Percentiles rank a stretch among this genome's conserved stretches.
phyloP scores from a whole-genome alignment of 2,888 invertebrate genomes.

The Cantharis nigra region DNA sequence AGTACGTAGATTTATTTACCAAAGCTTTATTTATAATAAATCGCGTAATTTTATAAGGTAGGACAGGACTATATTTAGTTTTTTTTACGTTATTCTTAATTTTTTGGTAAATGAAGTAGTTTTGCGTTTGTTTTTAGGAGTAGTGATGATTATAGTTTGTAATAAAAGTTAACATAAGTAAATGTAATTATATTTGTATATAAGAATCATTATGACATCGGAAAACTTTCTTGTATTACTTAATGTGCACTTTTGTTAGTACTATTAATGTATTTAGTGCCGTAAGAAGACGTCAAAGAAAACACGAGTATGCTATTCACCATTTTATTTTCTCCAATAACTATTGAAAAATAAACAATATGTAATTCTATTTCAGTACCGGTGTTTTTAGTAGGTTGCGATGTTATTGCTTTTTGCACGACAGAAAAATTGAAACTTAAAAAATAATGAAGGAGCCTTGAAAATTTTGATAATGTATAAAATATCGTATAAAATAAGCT shows the following conservation, averaged over 20 bases:
- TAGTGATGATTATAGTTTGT: not conserved
- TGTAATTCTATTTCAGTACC: not conserved
- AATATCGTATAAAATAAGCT: not conserved
- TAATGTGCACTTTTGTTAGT: slow-evolving; percentile 5
- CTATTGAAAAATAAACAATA: not conserved
- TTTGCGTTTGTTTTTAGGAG: not conserved
- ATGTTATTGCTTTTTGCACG: not conserved
- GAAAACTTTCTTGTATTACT: slow-evolving; percentile 5
- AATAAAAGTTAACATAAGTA: slow-evolving; percentile 26
- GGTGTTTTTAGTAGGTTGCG: not conserved
- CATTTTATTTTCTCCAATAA: not conserved
- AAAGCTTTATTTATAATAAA: slow-evolving; percentile 53
- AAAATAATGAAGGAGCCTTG: not conserved
- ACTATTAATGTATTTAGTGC: not conserved
- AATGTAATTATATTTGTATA: slow-evolving; percentile 37
- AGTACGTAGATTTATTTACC: slow-evolving; percentile 43
- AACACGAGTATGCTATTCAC: not conserved
- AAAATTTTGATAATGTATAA: not conserved
- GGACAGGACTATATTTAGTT: not conserved
- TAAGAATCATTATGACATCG: slow-evolving; percentile 11
- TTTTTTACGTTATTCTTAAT: not conserved
- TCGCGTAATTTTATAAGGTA: not conserved
- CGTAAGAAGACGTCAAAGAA: not conserved
- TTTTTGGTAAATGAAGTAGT: not conserved
- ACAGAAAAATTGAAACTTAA: not conserved